Percentiles rank a stretch among this genome's conserved stretches.
Conservation (phyloP, 2,113 vertebrate species). For the Macrotus californicus region DNA sequence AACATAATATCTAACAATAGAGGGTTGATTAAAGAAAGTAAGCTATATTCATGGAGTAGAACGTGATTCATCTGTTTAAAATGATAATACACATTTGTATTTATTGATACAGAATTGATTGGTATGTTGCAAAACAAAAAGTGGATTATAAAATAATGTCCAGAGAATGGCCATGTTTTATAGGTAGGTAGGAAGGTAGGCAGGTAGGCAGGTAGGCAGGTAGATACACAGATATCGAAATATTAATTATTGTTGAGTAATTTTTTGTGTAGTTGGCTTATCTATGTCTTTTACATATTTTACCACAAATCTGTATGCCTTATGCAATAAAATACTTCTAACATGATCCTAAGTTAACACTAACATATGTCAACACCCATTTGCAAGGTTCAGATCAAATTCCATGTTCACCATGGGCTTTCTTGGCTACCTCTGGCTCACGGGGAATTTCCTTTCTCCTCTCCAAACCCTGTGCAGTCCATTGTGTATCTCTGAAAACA, state of each 20-base stretch:
- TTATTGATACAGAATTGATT: background rate
- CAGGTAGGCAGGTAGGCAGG: background rate
- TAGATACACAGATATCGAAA: background rate
- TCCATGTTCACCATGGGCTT: background rate
- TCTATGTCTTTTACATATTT: background rate
- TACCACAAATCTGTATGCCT: background rate
- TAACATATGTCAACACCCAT: background rate
- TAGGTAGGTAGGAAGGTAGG: background rate
- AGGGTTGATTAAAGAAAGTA: background rate
- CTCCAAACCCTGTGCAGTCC: background rate
- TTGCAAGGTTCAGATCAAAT: background rate
- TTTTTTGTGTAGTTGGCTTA: background rate
- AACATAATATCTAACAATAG: background rate
- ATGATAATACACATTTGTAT: background rate
- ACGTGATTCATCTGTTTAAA: background rate
- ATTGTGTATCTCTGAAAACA: background rate
- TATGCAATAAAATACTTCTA: background rate
- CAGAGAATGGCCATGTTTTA: background rate
- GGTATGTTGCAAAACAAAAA: background rate
- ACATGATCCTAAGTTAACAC: background rate
- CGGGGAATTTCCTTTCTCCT: background rate
- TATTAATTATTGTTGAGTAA: background rate
- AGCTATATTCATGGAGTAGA: background rate
- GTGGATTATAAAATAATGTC: background rate
- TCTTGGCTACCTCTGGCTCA: background rate